Conservation (phyloP, 2,888 invertebrate genomes). For the Trichogramma evanescens region DNA sequence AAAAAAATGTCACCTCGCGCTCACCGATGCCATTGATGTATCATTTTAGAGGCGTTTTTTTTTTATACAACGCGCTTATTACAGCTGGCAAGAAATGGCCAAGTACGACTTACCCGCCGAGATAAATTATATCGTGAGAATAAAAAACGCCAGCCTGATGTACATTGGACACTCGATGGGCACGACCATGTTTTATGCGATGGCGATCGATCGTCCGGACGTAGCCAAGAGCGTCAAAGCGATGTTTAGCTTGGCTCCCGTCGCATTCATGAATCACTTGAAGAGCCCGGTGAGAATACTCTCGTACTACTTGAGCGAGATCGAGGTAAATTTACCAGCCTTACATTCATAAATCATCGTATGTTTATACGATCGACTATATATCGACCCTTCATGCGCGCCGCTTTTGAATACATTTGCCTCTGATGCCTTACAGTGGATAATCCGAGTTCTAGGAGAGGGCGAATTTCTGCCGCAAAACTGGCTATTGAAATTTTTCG, state of each 20-base stretch:
- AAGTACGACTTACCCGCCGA: slow-evolving; percentile 77
- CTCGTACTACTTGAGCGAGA: slow-evolving; percentile 58
- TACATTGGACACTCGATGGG: slow-evolving; percentile 49
- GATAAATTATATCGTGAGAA: slow-evolving; percentile 37
- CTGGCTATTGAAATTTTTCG: slow-evolving; percentile 55
- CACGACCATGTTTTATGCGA: slow-evolving; percentile 67
- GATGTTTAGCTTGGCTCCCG: slow-evolving; percentile 62
- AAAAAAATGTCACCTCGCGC: neutral
- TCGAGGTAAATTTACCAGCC: slow-evolving; percentile 47
- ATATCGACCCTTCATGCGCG: too few species aligned
- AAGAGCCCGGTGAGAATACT: slow-evolving; percentile 62
- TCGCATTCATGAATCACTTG: slow-evolving; percentile 61
- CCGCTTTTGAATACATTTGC: neutral
- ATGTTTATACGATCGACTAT: neutral
- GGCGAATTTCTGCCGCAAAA: slow-evolving; percentile 68
- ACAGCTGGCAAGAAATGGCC: slow-evolving; percentile 86
- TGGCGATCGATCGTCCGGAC: slow-evolving; percentile 62
- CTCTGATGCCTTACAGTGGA: slow-evolving; percentile 13
- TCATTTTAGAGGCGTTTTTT: neutral
- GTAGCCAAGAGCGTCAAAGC: slow-evolving; percentile 60
- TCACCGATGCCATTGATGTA: neutral
- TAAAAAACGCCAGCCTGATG: slow-evolving; percentile 45
- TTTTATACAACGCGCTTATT: slow-evolving; percentile 33
- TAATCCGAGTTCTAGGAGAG: slow-evolving; percentile 59
- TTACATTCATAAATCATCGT: neutral